Evolutionary conservation across 1,140 invertebrate genomes (phyloP).

Genomic region (Plectus sambesii): DNA sequence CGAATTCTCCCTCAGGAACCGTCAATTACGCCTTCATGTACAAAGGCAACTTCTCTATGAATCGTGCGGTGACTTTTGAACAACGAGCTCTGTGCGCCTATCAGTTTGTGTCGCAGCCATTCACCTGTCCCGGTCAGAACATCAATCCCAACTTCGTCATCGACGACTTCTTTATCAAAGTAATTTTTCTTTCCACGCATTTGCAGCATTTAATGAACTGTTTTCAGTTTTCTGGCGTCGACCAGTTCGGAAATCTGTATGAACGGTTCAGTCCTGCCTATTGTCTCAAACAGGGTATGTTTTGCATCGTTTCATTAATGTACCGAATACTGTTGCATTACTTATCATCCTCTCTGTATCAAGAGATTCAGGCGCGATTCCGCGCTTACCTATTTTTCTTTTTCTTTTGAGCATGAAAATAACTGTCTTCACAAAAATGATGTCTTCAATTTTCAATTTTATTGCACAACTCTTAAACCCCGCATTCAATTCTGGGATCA

Average conservation of each 20-base stretch:
- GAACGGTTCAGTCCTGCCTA: conserved; percentile 17
- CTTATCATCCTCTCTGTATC: too few species aligned
- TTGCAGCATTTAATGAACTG: too few species aligned
- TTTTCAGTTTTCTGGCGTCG: conserved; percentile 24
- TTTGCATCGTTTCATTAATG: too few species aligned
- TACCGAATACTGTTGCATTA: too few species aligned
- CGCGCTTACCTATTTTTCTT: too few species aligned
- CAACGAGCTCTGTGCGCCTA: conserved; percentile 17
- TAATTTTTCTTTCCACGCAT: too few species aligned
- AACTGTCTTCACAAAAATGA: not conserved
- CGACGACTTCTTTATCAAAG: too few species aligned
- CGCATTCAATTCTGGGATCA: too few species aligned
- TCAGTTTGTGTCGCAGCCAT: conserved; percentile 22
- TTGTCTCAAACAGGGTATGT: conserved; percentile 17
- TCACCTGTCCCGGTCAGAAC: conserved; percentile 21
- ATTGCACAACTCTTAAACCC: too few species aligned
- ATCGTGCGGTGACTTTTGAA: conserved; percentile 8
- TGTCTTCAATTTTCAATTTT: conserved; percentile 11
- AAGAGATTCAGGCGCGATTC: too few species aligned
- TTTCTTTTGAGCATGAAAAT: too few species aligned
- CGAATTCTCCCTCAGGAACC: conserved; percentile 21
- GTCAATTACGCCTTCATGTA: conserved; percentile 26
- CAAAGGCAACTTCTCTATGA: not conserved
- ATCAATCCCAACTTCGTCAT: too few species aligned
- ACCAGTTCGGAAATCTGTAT: conserved; percentile 29